Percentiles rank a stretch among this genome's conserved stretches.
Conservation (phyloP, 2,888 invertebrate species). For the Agrochola macilenta region DNA sequence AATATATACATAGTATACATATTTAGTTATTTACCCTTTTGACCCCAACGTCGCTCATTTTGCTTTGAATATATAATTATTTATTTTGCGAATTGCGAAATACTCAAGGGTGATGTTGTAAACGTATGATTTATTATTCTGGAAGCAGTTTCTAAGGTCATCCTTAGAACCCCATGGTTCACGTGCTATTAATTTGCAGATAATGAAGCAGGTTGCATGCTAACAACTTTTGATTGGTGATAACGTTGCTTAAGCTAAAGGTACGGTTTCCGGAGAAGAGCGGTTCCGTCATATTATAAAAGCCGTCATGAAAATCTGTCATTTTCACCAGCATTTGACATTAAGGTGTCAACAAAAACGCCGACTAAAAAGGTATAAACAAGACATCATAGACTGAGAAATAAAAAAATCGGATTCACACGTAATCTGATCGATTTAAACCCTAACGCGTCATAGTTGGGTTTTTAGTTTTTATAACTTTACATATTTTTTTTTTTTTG, state of each 20-base stretch:
- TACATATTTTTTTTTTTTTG: too few relatives aligned
- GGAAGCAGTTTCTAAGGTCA: neutral
- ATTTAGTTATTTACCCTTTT: slow-evolving; percentile 24
- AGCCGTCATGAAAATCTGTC: too few relatives aligned
- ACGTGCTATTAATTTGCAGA: neutral
- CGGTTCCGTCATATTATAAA: too few relatives aligned
- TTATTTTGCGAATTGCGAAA: slow-evolving; percentile 28
- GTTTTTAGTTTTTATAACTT: too few relatives aligned
- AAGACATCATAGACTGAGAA: too few relatives aligned
- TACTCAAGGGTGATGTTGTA: slow-evolving; percentile 5
- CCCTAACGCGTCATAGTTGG: too few relatives aligned
- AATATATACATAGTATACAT: neutral
- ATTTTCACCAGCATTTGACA: too few relatives aligned
- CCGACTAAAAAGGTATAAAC: too few relatives aligned
- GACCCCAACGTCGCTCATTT: slow-evolving; percentile 25
- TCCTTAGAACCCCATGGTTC: neutral
- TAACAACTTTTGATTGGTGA: neutral
- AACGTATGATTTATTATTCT: neutral
- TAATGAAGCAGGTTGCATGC: neutral
- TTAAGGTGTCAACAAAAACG: too few relatives aligned
- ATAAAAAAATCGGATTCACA: too few relatives aligned
- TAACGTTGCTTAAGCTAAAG: neutral
- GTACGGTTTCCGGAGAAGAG: too few relatives aligned
- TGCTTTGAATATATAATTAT: slow-evolving; percentile 25
- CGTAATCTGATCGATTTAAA: too few relatives aligned